Base-by-base conservation (phyloP, 92 coral and sea anemone genomes). In the Actinernus sp. region DNA sequence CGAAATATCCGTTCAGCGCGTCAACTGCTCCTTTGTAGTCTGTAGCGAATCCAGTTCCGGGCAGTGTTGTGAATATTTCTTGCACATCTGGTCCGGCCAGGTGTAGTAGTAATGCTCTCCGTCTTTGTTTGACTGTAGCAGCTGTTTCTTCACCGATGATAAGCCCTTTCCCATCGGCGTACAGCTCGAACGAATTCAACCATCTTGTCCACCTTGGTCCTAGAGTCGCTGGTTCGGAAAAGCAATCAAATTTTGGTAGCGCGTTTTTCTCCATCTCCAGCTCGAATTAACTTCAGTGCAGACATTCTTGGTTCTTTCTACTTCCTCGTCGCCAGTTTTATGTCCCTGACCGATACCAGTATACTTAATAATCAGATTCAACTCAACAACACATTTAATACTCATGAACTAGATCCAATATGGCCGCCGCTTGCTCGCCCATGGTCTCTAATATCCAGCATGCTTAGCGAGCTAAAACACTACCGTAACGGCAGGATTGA, bases 1-100 rank as follows among this genome's bases (percentile, higher is more conserved):
- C 31, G 32, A 75, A 75, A 33, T 75, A 65, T 5, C 25, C 48
- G 33, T 76, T 20, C 65, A 75, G 37, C 13, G 74, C 64, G 11
- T 20, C 41, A 1, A 67, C 31, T n/a, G 49, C 88, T 38, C 49
- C 32, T 18, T 28, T 44, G 12, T 43, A 44, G 40, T 43, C 85
- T 24, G 61, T 5, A 37, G 58, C 73, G 13, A 14, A 40, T 27
- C 73, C 79, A 18, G 65, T 57, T 29, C 57, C 49, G 11, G 47
- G 26, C 13, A 78, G 63, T 53, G 79, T 78, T 13, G 70, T 38
- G 45, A 78, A 68, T n/a, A 68, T 61, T n/a, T 46, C 78, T 32
- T 68, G 71, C 2, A 68, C 69, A 58, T 58, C 63, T 23, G 62
- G 76, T 19, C 71, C 71, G 1, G 78, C 71, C 16, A 58, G 38